Percentiles rank a stretch among this genome's conserved stretches.
Conservation (phyloP, 2,113 vertebrate species). For the Ariopsis seemanni region DNA sequence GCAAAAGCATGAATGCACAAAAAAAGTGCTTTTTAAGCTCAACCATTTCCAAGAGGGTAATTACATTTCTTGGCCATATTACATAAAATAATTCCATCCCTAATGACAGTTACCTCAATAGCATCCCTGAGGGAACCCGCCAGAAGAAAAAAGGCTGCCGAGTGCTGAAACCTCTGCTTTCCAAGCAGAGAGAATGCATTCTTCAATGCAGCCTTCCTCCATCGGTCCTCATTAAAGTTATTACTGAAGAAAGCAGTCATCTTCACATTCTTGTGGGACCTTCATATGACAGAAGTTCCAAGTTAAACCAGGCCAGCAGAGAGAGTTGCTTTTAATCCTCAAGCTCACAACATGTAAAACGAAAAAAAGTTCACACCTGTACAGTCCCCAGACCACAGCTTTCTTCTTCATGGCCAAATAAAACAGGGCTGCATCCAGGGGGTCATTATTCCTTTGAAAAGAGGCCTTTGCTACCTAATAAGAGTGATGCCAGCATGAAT, state of each 20-base stretch:
- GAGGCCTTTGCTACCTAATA: conserved; percentile 93
- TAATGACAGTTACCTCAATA: conserved; percentile 82
- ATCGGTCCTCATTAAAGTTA: conserved; percentile 93
- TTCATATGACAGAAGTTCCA: conserved; percentile 52
- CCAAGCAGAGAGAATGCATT: conserved; percentile 96
- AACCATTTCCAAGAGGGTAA: not conserved
- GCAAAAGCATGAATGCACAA: not conserved
- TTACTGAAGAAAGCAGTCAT: conserved; percentile 99
- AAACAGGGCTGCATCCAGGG: conserved; percentile 93
- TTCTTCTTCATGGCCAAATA: conserved; percentile 98
- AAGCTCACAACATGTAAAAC: not conserved
- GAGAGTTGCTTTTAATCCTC: not conserved
- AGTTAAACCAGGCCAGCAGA: not conserved
- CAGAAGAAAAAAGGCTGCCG: conserved; percentile 94
- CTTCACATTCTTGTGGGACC: conserved; percentile 88
- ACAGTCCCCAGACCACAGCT: conserved; percentile 95
- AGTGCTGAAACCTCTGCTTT: conserved; percentile 96
- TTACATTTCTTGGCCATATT: not conserved
- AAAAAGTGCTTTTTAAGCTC: not conserved
- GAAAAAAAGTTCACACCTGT: conserved; percentile 76
- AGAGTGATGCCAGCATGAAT: conserved; percentile 17
- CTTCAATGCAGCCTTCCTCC: conserved; percentile 95
- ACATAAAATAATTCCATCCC: not conserved
- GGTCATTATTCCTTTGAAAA: conserved; percentile 90
- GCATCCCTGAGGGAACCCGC: conserved; percentile 95